Evolutionary conservation across 1,140 invertebrate genomes (phyloP).

Genomic region (Drosophila mojavensis): DNA sequence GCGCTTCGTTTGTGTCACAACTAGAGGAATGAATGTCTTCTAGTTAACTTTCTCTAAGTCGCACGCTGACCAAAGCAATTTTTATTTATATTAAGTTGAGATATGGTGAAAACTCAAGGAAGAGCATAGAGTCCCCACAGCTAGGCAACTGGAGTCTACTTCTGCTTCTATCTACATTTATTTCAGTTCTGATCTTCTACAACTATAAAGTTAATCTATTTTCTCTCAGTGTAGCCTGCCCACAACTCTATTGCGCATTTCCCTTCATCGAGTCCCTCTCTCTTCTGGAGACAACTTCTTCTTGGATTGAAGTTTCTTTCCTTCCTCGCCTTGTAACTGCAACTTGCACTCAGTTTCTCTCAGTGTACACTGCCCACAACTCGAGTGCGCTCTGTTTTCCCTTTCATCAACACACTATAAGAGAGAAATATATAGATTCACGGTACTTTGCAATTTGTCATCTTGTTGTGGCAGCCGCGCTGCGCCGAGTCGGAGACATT

Average conservation of each 20-base stretch:
- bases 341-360: slow-evolving; percentile 6
- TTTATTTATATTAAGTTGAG: slow-evolving; percentile 20
- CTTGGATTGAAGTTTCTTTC: neutral
- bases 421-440: slow-evolving; percentile 4
- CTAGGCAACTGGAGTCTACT: no score
- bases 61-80: slow-evolving; percentile 28
- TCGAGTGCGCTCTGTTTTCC: slow-evolving; percentile 18
- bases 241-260: no score
- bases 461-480: slow-evolving; percentile 19
- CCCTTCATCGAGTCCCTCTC: no score
- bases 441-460: slow-evolving; percentile 42
- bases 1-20: neutral
- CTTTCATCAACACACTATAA: slow-evolving; percentile 21
- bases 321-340: neutral
- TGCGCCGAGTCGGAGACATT: slow-evolving; percentile 10
- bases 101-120: no score
- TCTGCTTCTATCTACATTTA: no score
- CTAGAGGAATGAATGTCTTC: slow-evolving; percentile 19
- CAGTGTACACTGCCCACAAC: slow-evolving; percentile 27
- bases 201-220: no score
- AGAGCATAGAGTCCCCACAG: no score
- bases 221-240: no score
- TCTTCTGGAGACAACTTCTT: neutral
- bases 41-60: slow-evolving; percentile 28
- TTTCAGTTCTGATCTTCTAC: no score